Evolutionary conservation across 2,113 vertebrate genomes (phyloP), one percentile per base, ranked within the genome.

Genomic region (Misgurnus mizolepis): DNA sequence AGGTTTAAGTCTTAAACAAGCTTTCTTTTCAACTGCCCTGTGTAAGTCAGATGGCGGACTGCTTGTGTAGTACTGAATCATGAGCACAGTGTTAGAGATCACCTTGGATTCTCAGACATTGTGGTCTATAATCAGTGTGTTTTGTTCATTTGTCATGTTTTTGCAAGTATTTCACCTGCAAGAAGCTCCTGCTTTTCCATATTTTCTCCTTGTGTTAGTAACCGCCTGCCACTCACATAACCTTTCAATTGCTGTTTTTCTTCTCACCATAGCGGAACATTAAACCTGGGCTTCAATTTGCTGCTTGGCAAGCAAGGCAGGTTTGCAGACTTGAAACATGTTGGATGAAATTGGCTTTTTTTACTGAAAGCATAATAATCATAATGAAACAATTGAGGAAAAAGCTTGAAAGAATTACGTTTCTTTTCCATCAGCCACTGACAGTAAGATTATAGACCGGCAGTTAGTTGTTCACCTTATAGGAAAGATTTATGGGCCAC

Each of bases 231-330:
- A 91, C 88, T 90, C 89, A 87, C 85, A 82, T 90, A 89, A 89
- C 89, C 87, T 91, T 88, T 92, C 90, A 91, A 90, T 93, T 92
- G 91, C 89, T 88, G 75, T 91, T 91, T 92, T 93, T 93, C 90
- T 90, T 89, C 86, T 90, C 89, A 89, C 81, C 85, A 86, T 64
- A 18, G 89, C 85, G 85, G 90, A 89, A 91, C 90, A 92, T 91
- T 93, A 93, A 91, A 90, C 89, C 88, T 86, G 82, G 81, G 81
- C 87, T 91, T 90, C 90, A 89, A 89, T 91, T 92, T 91, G 87
- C 85, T 87, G 83, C 83, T 86, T 88, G 87, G 89, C 87, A 85
- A 89, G 89, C 88, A 87, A 87, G 81, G 67, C 88, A 90, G 88
- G 85, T 89, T 87, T 85, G 83, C 84, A 56, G 76, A 9, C 80